Conservation (phyloP, 2,888 invertebrate genomes). For the Pycnomerus fuliginosus region DNA sequence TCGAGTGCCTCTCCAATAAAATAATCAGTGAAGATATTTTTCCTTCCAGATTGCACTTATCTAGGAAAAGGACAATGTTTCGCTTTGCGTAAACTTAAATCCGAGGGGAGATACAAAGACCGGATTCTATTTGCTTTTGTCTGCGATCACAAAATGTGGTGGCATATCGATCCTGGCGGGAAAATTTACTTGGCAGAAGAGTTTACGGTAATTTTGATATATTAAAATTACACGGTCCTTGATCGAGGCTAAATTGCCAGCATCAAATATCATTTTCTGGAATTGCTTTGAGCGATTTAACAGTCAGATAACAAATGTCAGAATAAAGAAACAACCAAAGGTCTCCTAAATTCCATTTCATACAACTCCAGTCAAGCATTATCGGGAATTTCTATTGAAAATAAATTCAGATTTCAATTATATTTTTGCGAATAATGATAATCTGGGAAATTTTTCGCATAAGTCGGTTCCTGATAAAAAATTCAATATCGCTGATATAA, state of each 20-base stretch:
- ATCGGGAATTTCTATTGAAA: slow-evolving; percentile 13
- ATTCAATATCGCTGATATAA: neutral
- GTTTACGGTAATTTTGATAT: no score
- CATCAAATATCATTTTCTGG: slow-evolving; percentile 8
- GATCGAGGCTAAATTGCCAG: slow-evolving; percentile 6
- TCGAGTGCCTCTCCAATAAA: no score
- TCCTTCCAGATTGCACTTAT: slow-evolving; percentile 8
- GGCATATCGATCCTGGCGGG: neutral
- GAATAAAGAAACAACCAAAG: slow-evolving; percentile 10
- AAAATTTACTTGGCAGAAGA: no score
- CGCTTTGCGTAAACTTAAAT: slow-evolving; percentile 10
- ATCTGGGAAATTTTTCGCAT: slow-evolving; percentile 5
- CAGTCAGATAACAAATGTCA: slow-evolving; percentile 16
- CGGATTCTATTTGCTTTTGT: slow-evolving; percentile 12
- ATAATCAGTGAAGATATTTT: no score
- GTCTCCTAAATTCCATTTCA: slow-evolving; percentile 11
- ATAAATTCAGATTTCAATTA: slow-evolving; percentile 22
- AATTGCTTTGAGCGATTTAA: slow-evolving; percentile 16
- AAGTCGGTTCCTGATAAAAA: neutral
- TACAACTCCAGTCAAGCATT: slow-evolving; percentile 10
- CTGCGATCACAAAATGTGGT: slow-evolving; percentile 4
- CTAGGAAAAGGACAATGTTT: slow-evolving; percentile 10
- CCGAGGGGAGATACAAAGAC: slow-evolving; percentile 5
- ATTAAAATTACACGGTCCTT: slow-evolving; percentile 7
- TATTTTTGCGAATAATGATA: slow-evolving; percentile 8